Evolutionary conservation across 2,113 vertebrate genomes (phyloP).

Genomic region (Reinhardtius hippoglossoides): DNA sequence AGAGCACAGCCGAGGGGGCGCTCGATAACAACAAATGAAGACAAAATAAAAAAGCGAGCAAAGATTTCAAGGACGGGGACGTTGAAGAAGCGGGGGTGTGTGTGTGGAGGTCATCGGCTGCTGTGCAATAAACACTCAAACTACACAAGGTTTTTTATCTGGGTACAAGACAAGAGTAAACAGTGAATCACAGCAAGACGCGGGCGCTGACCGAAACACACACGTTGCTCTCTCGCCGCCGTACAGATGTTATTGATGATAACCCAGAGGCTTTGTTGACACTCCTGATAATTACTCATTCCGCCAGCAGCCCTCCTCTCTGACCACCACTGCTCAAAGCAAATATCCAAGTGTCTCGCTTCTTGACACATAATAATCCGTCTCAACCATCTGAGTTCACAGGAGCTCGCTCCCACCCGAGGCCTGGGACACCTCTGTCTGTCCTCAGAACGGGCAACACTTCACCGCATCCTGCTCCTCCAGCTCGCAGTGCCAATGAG

Average conservation of each 20-base stretch:
- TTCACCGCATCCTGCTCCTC: constrained; percentile 43
- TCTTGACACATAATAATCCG: constrained; percentile 66
- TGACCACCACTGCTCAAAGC: constrained; percentile 58
- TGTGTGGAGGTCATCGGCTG: constrained; percentile 4
- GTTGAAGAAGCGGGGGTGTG: background rate
- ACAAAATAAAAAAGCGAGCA: constrained; percentile 3
- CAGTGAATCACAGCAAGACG: constrained; percentile 42
- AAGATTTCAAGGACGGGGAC: background rate
- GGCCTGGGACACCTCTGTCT: constrained; percentile 42
- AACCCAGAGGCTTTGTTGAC: constrained; percentile 63
- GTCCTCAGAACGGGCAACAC: constrained; percentile 16
- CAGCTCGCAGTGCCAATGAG: background rate
- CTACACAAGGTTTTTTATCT: constrained; percentile 46
- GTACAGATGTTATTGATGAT: constrained; percentile 68
- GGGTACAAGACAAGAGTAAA: constrained; percentile 52
- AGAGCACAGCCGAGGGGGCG: background rate
- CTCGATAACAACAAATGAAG: background rate
- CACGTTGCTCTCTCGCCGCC: constrained; percentile 26
- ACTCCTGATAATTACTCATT: constrained; percentile 67
- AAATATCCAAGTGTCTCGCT: constrained; percentile 57
- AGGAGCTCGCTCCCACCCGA: constrained; percentile 40
- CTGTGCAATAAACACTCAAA: constrained; percentile 47
- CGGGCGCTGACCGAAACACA: constrained; percentile 45
- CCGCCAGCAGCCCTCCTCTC: constrained; percentile 48
- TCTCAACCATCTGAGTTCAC: constrained; percentile 53